Conservation (phyloP, 2,888 invertebrate species). For the Tortricodes alternella region DNA sequence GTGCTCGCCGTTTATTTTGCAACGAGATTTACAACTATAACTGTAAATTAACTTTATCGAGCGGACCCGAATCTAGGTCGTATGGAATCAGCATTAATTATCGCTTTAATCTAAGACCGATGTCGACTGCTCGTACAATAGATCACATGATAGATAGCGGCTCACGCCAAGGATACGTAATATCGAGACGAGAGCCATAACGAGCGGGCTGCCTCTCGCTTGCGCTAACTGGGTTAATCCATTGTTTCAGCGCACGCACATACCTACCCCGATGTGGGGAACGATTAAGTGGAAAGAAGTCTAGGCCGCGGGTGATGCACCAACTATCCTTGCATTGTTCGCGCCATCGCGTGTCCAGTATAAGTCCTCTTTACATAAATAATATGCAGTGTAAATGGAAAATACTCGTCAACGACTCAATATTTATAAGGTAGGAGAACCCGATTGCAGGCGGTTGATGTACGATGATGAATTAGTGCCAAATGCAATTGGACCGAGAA, state of each 20-base stretch:
- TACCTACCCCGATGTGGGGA: slow-evolving; percentile 63
- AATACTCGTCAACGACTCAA: slow-evolving; percentile 54
- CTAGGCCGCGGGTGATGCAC: slow-evolving; percentile 65
- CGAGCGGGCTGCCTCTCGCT: slow-evolving; percentile 52
- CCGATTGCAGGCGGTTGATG: neutral
- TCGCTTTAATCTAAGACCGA: slow-evolving; percentile 80
- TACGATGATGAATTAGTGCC: neutral
- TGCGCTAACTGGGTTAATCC: slow-evolving; percentile 65
- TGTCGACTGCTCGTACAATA: slow-evolving; percentile 77
- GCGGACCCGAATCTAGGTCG: slow-evolving; percentile 79
- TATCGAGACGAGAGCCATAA: slow-evolving; percentile 54
- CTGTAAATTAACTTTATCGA: slow-evolving; percentile 82
- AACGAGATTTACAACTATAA: slow-evolving; percentile 81
- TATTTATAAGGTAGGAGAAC: slow-evolving; percentile 59
- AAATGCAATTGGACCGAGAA: slow-evolving; percentile 5
- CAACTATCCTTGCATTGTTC: slow-evolving; percentile 79
- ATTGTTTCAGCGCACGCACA: slow-evolving; percentile 71
- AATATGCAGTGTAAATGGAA: slow-evolving; percentile 67
- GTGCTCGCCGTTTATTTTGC: slow-evolving; percentile 76
- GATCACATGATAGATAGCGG: slow-evolving; percentile 80
- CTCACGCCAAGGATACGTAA: slow-evolving; percentile 77
- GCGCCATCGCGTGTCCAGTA: slow-evolving; percentile 74
- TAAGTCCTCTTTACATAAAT: slow-evolving; percentile 80
- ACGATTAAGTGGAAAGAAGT: slow-evolving; percentile 76
- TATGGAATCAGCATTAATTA: slow-evolving; percentile 83